phyloP scores from a whole-genome alignment of 2,797 vertebrate genomes.

The Stomatorhinus walkeri region DNA sequence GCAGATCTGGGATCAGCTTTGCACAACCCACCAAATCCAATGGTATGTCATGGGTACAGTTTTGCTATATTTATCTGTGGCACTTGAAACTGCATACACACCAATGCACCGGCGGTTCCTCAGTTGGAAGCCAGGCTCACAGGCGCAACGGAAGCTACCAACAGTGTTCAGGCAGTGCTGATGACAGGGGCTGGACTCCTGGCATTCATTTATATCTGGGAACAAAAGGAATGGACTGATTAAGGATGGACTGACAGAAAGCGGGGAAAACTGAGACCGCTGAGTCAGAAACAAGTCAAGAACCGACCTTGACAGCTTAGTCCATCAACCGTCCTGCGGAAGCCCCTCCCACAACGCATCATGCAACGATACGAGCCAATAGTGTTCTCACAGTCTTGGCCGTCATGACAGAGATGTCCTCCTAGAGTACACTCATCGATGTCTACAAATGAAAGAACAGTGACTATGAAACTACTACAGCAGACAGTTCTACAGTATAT shows the following conservation, averaged over 20 bases:
- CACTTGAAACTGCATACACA: slow-evolving; percentile 44
- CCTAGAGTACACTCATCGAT: slow-evolving; percentile 82
- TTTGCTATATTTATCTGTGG: not conserved
- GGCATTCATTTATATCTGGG: slow-evolving; percentile 90
- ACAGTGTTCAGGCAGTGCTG: slow-evolving; percentile 87
- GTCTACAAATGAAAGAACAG: slow-evolving; percentile 56
- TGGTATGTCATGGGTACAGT: not conserved
- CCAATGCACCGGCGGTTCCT: slow-evolving; percentile 86
- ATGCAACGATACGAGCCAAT: slow-evolving; percentile 82
- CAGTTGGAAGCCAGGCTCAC: slow-evolving; percentile 85
- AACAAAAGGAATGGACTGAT: not conserved
- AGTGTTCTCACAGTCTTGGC: slow-evolving; percentile 84
- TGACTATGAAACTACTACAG: not conserved
- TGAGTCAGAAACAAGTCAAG: not conserved
- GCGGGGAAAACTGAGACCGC: not conserved
- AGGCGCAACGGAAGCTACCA: slow-evolving; percentile 89
- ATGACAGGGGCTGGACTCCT: slow-evolving; percentile 81
- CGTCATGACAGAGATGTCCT: slow-evolving; percentile 63
- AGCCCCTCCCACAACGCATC: slow-evolving; percentile 74
- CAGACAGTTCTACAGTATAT: not conserved
- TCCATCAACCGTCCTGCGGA: slow-evolving; percentile 73
- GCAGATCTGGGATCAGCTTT: not conserved
- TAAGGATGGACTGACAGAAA: not conserved
- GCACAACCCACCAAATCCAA: not conserved
- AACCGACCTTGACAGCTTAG: slow-evolving; percentile 76